Conservation (phyloP, 2,797 vertebrate genomes). For the Malacoctenus gilli region DNA sequence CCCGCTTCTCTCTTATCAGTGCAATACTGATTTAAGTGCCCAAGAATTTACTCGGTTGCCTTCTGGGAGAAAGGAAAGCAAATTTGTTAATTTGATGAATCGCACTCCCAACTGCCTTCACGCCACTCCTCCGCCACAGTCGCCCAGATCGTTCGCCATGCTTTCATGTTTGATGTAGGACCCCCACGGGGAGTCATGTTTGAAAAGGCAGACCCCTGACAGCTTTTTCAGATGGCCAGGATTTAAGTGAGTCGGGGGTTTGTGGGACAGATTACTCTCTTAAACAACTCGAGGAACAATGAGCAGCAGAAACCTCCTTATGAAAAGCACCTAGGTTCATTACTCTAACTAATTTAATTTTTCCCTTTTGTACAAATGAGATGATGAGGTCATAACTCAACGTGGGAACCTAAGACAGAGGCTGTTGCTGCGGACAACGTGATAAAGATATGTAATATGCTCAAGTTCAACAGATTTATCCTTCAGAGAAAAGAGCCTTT, state of each 20-base stretch:
- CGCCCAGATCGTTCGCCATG: slow-evolving; percentile 67
- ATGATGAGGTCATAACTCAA: slow-evolving; percentile 83
- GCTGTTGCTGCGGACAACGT: slow-evolving; percentile 70
- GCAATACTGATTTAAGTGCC: slow-evolving; percentile 59
- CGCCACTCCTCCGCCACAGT: slow-evolving; percentile 49
- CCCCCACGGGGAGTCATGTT: slow-evolving; percentile 66
- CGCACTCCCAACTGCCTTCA: slow-evolving; percentile 53
- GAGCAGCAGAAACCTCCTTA: slow-evolving; percentile 65
- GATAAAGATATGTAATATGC: slow-evolving; percentile 80
- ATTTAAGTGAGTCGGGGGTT: slow-evolving; percentile 68
- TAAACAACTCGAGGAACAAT: slow-evolving; percentile 76
- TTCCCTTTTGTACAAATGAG: slow-evolving; percentile 79
- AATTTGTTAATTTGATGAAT: slow-evolving; percentile 78
- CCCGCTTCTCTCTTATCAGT: slow-evolving; percentile 51
- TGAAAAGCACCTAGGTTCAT: slow-evolving; percentile 79
- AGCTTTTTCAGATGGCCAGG: slow-evolving; percentile 57
- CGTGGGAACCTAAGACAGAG: slow-evolving; percentile 69
- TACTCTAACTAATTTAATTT: slow-evolving; percentile 83
- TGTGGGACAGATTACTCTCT: slow-evolving; percentile 73
- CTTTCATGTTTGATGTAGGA: slow-evolving; percentile 73
- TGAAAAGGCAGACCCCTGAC: slow-evolving; percentile 67
- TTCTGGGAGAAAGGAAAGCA: slow-evolving; percentile 60
- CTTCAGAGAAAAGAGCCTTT: slow-evolving; percentile 65
- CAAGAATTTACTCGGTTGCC: slow-evolving; percentile 60
- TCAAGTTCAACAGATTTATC: slow-evolving; percentile 79